Evolutionary conservation across 1,140 invertebrate genomes (phyloP).

Genomic region (Melanaphis sacchari): DNA sequence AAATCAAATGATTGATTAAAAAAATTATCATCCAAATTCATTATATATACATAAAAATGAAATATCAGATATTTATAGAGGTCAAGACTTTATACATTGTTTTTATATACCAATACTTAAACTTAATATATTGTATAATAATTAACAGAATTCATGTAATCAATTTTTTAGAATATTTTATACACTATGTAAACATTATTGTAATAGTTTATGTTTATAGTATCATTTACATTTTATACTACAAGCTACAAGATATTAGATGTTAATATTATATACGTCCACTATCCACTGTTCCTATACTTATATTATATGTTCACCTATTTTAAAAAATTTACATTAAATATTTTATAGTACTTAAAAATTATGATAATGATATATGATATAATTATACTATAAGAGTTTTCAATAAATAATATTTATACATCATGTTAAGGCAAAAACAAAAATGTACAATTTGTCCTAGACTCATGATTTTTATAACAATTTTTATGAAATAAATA

Average conservation of each 20-base stretch:
- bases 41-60: slow-evolving; percentile 13
- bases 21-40: not conserved
- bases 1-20: not conserved
- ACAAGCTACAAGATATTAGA: not conserved
- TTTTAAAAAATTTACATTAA: slow-evolving; percentile 2
- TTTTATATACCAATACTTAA: slow-evolving; percentile 24
- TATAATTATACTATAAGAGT: not conserved
- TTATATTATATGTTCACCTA: not conserved
- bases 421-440: not conserved
- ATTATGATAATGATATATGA: not conserved
- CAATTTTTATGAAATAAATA: slow-evolving; percentile 18
- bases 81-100: slow-evolving; percentile 7
- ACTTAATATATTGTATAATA: slow-evolving; percentile 20
- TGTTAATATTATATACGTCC: slow-evolving; percentile 9
- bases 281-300: slow-evolving; percentile 36
- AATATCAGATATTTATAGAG: slow-evolving; percentile 18
- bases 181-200: slow-evolving; percentile 2
- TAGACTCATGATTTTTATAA: not conserved
- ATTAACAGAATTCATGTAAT: not conserved
- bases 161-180: not conserved
- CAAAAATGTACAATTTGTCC: not conserved
- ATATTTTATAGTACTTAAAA: slow-evolving; percentile 19
- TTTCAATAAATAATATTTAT: slow-evolving; percentile 19
- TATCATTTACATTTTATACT: not conserved
- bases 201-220: slow-evolving; percentile 2